A percentile compares a stretch with the other conserved stretches of the same genome.
Evolutionary conservation across 1,140 invertebrate genomes (phyloP).

Genomic region (Drosophila guanche): DNA sequence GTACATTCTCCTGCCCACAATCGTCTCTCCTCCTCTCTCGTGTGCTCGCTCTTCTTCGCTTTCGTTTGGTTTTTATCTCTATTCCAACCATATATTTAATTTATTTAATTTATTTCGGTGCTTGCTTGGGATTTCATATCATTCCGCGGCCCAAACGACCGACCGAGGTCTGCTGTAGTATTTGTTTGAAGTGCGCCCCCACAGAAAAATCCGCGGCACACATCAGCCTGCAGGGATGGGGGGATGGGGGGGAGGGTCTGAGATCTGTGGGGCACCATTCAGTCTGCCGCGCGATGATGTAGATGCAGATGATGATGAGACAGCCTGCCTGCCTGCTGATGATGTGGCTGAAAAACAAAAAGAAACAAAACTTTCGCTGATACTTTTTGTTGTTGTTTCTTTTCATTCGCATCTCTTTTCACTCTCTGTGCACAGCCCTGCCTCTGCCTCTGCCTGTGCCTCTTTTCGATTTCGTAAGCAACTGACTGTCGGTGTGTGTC

Average conservation of each 20-base stretch:
- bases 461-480: slow-evolving; percentile 43
- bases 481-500: slow-evolving; percentile 30
- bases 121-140: slow-evolving; percentile 12
- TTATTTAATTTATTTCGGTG: slow-evolving; percentile 37
- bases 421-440: not conserved
- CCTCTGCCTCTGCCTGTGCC: not conserved
- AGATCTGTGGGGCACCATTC: slow-evolving; percentile 38
- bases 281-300: slow-evolving; percentile 32
- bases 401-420: slow-evolving; percentile 1
- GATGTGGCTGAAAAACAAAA: slow-evolving; percentile 31
- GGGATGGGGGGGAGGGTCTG: not conserved
- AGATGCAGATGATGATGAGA: slow-evolving; percentile 30
- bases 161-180: too few relatives aligned
- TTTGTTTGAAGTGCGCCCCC: too few relatives aligned
- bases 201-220: too few relatives aligned
- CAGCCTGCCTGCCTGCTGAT: too few relatives aligned
- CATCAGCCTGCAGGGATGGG: too few relatives aligned
- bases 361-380: slow-evolving; percentile 63
- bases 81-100: slow-evolving; percentile 43
- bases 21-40: too few relatives aligned
- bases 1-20: slow-evolving; percentile 7
- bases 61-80: slow-evolving; percentile 17
- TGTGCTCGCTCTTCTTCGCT: too few relatives aligned
- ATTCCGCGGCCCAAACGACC: too few relatives aligned
- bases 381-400: slow-evolving; percentile 51